These are phyloP conservation scores for Pleuronectes platessa DNA, from an alignment of 2,113 vertebrate genomes.

Conservation along the genomic window DNA sequence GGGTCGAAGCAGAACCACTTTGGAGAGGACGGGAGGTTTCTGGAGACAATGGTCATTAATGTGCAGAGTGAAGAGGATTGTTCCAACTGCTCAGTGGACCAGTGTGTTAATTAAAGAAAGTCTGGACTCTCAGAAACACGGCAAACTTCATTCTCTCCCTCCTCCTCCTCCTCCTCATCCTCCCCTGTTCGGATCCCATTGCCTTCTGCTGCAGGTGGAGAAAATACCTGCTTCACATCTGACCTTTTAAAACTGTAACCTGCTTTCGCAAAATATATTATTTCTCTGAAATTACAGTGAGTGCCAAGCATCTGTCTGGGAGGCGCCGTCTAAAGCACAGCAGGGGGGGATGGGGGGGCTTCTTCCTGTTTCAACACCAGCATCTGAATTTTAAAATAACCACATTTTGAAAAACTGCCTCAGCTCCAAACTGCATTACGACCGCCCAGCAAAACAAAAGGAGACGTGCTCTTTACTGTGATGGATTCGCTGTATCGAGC, in stretches of 20 bases:
- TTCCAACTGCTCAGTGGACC: slow-evolving; percentile 11
- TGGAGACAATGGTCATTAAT: slow-evolving; percentile 8
- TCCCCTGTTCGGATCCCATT: background rate
- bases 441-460: slow-evolving; percentile 11
- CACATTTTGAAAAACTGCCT: background rate
- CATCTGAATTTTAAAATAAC: background rate
- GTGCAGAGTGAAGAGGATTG: slow-evolving; percentile 1
- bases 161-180: background rate
- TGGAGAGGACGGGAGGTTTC: slow-evolving; percentile 7
- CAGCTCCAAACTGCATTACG: background rate
- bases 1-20: slow-evolving; percentile 4
- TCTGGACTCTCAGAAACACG: slow-evolving; percentile 3
- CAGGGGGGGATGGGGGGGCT: too few relatives aligned
- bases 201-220: background rate
- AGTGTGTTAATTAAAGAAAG: slow-evolving; percentile 17
- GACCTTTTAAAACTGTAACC: background rate
- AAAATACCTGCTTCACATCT: background rate
- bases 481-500: slow-evolving; percentile 30
- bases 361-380: background rate
- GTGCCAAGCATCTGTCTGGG: background rate
- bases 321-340: background rate
- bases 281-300: background rate
- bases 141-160: background rate
- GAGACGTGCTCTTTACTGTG: slow-evolving; percentile 1
- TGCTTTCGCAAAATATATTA: background rate